Conservation (phyloP, 2,888 invertebrate species). For the Dicranocentrus wangi region DNA sequence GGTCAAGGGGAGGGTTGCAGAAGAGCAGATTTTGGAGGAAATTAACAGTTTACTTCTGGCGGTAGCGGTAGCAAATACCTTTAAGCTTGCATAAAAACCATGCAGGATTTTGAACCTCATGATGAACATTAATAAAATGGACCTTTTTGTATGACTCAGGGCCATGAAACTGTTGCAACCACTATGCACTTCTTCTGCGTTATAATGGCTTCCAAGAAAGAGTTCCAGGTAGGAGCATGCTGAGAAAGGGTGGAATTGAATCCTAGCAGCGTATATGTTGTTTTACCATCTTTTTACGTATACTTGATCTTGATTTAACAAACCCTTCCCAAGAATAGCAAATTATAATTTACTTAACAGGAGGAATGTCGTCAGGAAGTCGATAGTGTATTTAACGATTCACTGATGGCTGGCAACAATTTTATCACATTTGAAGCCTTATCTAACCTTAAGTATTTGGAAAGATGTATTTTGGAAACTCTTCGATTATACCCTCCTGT, state of each 20-base stretch:
- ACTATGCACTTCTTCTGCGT: slow-evolving; percentile 5
- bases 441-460: slow-evolving; percentile 6
- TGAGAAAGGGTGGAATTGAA: not conserved
- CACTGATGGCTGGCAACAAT: not conserved
- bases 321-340: too few relatives aligned
- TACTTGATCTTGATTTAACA: not conserved
- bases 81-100: too few relatives aligned
- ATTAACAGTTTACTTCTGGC: not conserved
- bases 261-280: not conserved
- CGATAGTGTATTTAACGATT: not conserved
- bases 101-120: too few relatives aligned
- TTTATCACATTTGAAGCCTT: not conserved
- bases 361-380: slow-evolving; percentile 1
- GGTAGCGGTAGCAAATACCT: not conserved
- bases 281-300: too few relatives aligned
- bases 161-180: slow-evolving; percentile 4
- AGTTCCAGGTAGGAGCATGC: not conserved
- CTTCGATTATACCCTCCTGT: not conserved
- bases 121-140: too few relatives aligned
- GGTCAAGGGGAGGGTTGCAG: not conserved
- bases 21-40: slow-evolving; percentile 17
- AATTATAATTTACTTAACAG: not conserved
- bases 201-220: not conserved
- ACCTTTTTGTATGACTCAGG: too few relatives aligned
- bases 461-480: slow-evolving; percentile 12